A percentile compares a stretch with the other conserved stretches of the same genome.
These are phyloP conservation scores for Meandrusa payeni DNA, from an alignment of 2,888 invertebrate genomes.

Conservation along the genomic window DNA sequence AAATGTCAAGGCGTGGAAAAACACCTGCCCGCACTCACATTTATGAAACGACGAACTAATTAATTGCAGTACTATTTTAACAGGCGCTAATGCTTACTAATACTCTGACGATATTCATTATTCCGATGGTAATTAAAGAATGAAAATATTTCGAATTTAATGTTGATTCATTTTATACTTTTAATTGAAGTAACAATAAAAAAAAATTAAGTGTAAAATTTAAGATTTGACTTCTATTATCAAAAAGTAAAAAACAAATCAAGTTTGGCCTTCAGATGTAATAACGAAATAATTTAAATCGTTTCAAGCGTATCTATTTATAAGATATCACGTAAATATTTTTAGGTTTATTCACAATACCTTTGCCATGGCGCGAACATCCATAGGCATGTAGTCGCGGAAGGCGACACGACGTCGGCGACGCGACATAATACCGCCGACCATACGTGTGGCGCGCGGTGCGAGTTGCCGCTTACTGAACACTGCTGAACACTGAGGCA, in stretches of 20 bases:
- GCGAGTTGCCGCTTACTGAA: conserved; percentile 44
- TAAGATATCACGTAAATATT: too few relatives aligned
- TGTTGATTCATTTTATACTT: too few relatives aligned
- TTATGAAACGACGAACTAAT: background rate
- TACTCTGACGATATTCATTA: too few relatives aligned
- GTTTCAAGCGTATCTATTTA: too few relatives aligned
- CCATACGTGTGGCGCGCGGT: conserved; percentile 46
- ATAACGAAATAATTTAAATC: too few relatives aligned
- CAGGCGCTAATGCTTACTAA: background rate
- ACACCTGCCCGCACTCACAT: conserved; percentile 7
- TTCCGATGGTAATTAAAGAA: too few relatives aligned
- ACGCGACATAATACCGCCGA: conserved; percentile 63
- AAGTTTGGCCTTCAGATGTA: too few relatives aligned
- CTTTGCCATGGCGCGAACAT: conserved; percentile 73
- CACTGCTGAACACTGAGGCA: conserved; percentile 54
- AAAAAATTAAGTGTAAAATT: too few relatives aligned
- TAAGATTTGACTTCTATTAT: too few relatives aligned
- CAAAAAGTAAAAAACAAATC: too few relatives aligned
- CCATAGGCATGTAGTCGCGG: conserved; percentile 73
- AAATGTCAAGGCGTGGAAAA: background rate
- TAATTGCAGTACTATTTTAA: conserved; percentile 4
- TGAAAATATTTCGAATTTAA: too few relatives aligned
- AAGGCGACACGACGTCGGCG: conserved; percentile 72
- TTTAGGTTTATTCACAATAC: conserved; percentile 38
- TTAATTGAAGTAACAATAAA: too few relatives aligned